Evolutionary conservation across 2,797 vertebrate species (phyloP).

Genomic region (Sebastes goodei): DNA sequence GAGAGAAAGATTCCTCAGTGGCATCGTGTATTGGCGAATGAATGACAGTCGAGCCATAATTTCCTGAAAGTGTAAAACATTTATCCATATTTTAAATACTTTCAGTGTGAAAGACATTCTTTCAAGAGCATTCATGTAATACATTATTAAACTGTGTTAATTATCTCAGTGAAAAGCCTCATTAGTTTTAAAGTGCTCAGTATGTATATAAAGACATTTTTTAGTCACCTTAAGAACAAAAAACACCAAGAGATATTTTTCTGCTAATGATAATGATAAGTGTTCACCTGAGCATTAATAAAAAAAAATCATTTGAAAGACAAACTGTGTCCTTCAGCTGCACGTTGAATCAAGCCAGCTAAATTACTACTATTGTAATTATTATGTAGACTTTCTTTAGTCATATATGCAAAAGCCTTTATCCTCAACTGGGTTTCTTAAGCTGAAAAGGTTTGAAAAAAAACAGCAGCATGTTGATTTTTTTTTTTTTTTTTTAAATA

Average conservation of each 20-base stretch:
- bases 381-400: not conserved
- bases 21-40: not conserved
- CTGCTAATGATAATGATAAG: not conserved
- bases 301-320: not conserved
- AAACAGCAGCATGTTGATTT: not conserved
- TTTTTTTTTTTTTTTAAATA: no score
- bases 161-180: slow-evolving; percentile 11
- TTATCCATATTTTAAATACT: not conserved
- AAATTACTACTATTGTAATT: not conserved
- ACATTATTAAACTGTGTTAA: not conserved
- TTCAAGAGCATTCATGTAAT: not conserved
- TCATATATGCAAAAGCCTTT: not conserved
- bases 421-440: not conserved
- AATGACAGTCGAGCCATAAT: not conserved
- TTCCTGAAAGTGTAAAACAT: slow-evolving; percentile 16
- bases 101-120: not conserved
- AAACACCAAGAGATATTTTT: not conserved
- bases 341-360: not conserved
- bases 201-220: not conserved
- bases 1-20: not conserved
- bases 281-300: not conserved
- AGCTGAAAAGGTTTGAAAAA: not conserved
- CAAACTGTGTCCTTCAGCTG: not conserved
- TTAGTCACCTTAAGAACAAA: not conserved
- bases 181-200: not conserved